These are phyloP conservation scores for Aporrectodea caliginosa DNA, from an alignment of 1,140 invertebrate species.

Conservation along the genomic window DNA sequence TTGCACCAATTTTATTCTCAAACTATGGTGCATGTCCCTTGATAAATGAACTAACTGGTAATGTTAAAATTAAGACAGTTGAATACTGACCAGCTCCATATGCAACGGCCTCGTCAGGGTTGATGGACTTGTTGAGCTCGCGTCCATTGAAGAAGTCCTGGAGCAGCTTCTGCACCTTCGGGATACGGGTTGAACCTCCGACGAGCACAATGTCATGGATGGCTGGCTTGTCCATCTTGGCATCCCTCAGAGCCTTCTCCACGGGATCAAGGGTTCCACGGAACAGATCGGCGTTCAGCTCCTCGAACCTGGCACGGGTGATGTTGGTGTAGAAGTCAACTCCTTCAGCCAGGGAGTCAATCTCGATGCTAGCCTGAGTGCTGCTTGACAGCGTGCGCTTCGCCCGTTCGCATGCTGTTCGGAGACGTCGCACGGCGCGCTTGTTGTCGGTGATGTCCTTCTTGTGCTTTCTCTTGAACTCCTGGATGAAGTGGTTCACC, in stretches of 20 bases:
- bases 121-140: constrained; percentile 80
- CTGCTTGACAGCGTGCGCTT: constrained; percentile 91
- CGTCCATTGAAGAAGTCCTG: constrained; percentile 84
- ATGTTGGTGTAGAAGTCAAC: constrained; percentile 95
- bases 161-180: constrained; percentile 82
- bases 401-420: constrained; percentile 91
- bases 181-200: constrained; percentile 95
- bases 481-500: constrained; percentile 91
- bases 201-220: constrained; percentile 96
- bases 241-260: constrained; percentile 87
- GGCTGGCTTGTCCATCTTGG: constrained; percentile 84
- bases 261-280: constrained; percentile 86
- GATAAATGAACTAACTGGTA: too few relatives aligned
- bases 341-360: constrained; percentile 91
- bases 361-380: constrained; percentile 71
- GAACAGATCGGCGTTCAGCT: constrained; percentile 83
- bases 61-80: not conserved
- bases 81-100: constrained; percentile 63
- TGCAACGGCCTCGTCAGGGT: constrained; percentile 82
- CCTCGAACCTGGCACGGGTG: constrained; percentile 69
- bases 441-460: constrained; percentile 87
- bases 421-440: constrained; percentile 78
- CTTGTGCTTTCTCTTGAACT: constrained; percentile 96
- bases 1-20: too few relatives aligned
- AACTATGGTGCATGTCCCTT: too few relatives aligned